Evolutionary conservation across 2,113 vertebrate species (phyloP), one percentile per base, ranked within the genome.

Genomic region (Neolamprologus hecqui): DNA sequence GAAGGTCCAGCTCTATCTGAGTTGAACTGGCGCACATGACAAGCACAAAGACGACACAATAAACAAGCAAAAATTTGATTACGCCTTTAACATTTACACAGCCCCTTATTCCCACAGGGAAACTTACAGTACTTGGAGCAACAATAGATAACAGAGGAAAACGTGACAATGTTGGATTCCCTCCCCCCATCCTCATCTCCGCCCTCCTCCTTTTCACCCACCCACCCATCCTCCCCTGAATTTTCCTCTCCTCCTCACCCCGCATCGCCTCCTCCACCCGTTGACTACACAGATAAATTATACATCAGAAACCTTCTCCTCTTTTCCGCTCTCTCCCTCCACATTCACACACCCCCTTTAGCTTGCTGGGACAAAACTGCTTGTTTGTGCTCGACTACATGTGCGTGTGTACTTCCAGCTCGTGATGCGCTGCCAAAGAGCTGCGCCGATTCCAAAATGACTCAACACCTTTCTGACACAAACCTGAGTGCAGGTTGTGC

Each of bases 211-310:
- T 5, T 45, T 79, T 68, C 58, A 40, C 83, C 81, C 87, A 82
- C 90, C 75, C 83, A 89, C 82, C 77, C 88, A 84, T 80, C 80
- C 60, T 86, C 68, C 81, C 70, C 80, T 37, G 21, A 88, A 83
- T 81, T 83, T 51, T 83, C 40, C 88, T 53, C 73, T 82, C 80
- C 83, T 89, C 80, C 82, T 87, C 84, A 83, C 83, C 82, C 70
- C 82, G 4, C 60, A 37, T 37, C 5, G 86, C 81, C 88, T 88
- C 84, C 75, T 81, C 84, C 79, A 23, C 92, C 88, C 92, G 87
- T 92, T 85, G 79, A 88, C 86, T 88, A 82, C 90, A 90, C 7
- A 15, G 70, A 89, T 95, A 73, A 94, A 96, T 96, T 92, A 96
- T 94, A 95, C 94, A 95, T 96, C 89, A 92, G 87, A 94, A 88